Evolutionary conservation across 1,140 invertebrate genomes (phyloP).

Genomic region (Diachasma alloeum): DNA sequence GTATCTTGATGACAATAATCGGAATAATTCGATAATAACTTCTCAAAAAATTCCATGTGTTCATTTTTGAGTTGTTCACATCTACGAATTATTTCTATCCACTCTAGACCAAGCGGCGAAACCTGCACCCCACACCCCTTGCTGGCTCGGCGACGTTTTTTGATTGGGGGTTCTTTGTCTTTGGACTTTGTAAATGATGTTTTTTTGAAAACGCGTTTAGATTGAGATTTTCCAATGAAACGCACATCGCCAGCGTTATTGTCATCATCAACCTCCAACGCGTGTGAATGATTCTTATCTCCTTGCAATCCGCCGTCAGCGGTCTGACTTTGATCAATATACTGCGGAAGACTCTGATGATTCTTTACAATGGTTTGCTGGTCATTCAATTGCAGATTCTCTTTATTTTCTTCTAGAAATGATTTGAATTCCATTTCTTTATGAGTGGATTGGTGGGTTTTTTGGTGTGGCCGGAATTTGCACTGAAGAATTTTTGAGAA

Average conservation of each 20-base stretch:
- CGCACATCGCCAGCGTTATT: neutral
- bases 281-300: neutral
- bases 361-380: neutral
- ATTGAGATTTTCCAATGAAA: neutral
- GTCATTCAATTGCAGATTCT: neutral
- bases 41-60: neutral
- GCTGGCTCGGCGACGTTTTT: neutral
- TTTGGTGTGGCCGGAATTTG: neutral
- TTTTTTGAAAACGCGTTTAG: neutral
- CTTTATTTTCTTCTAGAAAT: neutral
- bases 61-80: neutral
- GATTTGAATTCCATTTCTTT: neutral
- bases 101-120: neutral
- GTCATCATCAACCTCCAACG: neutral
- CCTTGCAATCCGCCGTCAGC: neutral
- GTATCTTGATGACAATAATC: constrained; percentile 4
- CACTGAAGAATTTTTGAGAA: neutral
- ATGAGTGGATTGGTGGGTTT: neutral
- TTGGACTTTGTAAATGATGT: neutral
- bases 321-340: neutral
- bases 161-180: neutral
- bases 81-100: neutral
- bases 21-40: neutral
- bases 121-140: neutral
- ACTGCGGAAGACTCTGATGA: neutral